Conservation (phyloP, 2,113 vertebrate genomes). For the Apaloderma vittatum region DNA sequence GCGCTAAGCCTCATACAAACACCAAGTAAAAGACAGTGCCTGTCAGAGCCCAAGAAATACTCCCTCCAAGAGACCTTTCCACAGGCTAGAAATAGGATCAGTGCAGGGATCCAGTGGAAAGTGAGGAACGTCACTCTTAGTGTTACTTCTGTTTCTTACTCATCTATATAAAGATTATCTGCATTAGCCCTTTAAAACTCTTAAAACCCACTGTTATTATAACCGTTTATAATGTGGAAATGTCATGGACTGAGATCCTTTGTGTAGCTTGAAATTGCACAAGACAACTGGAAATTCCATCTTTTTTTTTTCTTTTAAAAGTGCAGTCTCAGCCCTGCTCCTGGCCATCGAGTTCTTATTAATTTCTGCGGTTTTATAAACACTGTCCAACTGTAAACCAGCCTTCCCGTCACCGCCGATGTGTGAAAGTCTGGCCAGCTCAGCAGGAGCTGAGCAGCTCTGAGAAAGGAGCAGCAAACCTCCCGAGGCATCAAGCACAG, state of each 20-base stretch:
- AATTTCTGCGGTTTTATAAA: conserved; percentile 30
- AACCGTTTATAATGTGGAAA: background rate
- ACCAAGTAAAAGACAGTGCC: background rate
- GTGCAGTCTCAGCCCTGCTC: background rate
- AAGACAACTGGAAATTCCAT: background rate
- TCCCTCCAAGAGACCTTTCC: background rate
- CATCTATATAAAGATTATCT: background rate
- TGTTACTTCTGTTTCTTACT: background rate
- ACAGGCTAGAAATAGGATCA: background rate
- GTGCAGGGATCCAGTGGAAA: background rate
- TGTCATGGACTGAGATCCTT: background rate
- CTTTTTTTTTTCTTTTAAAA: background rate
- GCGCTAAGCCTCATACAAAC: background rate
- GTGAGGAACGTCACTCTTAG: background rate
- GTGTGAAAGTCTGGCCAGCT: background rate
- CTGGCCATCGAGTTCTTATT: background rate
- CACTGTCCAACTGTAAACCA: background rate
- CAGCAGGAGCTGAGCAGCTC: conserved; percentile 18
- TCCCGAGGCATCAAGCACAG: conserved; percentile 26
- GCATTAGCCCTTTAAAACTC: background rate
- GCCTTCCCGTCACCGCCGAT: background rate
- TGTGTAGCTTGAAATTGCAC: background rate
- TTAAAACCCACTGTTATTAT: background rate
- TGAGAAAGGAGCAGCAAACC: conserved; percentile 8
- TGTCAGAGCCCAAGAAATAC: background rate